Percentiles rank a stretch among this genome's conserved stretches.
Evolutionary conservation across 2,797 vertebrate genomes (phyloP).

Genomic region (Megaceryle alcyon): DNA sequence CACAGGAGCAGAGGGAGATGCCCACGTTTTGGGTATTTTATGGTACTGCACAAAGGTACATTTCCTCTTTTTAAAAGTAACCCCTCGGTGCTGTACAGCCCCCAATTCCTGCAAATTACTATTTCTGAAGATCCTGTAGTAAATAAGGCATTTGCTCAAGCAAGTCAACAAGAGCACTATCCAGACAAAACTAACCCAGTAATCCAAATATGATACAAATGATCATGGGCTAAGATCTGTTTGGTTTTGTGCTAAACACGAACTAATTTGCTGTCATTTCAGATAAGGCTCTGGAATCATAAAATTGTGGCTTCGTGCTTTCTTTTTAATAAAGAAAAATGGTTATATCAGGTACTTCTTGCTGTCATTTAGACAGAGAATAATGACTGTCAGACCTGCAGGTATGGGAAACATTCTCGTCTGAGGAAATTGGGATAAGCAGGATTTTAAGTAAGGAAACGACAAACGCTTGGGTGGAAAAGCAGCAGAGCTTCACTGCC

Average conservation of each 20-base stretch:
- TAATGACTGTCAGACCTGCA: background rate
- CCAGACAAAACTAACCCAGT: background rate
- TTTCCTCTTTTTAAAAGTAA: background rate
- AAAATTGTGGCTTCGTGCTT: background rate
- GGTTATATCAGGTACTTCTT: background rate
- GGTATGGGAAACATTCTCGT: no score
- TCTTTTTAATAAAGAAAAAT: background rate
- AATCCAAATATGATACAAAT: background rate
- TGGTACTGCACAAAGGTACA: background rate
- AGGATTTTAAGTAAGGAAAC: background rate
- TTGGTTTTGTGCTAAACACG: background rate
- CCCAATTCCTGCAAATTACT: background rate
- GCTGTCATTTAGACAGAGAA: background rate
- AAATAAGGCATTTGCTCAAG: background rate
- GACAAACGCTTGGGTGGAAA: background rate
- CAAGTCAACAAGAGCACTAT: background rate
- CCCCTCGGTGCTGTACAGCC: background rate
- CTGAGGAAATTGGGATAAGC: background rate
- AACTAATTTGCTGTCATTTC: background rate
- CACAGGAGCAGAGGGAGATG: background rate
- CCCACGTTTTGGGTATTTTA: background rate
- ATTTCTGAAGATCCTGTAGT: background rate
- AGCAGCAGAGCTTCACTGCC: background rate
- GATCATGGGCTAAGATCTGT: background rate
- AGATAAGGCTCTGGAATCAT: background rate